Percentiles rank a stretch among this genome's conserved stretches.
phyloP scores from a whole-genome alignment of 2,888 invertebrate genomes.

The Rhagonycha lutea region DNA sequence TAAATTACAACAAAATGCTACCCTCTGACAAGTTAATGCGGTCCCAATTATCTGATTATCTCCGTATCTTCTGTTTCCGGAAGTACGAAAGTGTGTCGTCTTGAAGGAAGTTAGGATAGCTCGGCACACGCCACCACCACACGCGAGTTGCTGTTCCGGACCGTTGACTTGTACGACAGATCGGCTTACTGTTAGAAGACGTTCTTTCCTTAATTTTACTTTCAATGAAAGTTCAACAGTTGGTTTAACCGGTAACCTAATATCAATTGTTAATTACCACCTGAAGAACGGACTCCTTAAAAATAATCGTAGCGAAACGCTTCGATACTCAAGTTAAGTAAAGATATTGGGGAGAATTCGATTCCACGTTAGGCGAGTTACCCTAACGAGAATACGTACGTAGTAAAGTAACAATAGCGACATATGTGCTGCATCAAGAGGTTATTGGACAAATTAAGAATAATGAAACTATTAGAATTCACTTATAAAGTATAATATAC shows the following conservation, averaged over 20 bases:
- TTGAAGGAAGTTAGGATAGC: constrained; percentile 17
- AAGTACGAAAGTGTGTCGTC: constrained; percentile 26
- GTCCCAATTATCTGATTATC: constrained; percentile 20
- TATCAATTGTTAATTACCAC: constrained; percentile 20
- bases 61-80: constrained; percentile 24
- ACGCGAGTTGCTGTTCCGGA: constrained; percentile 34
- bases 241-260: constrained; percentile 44
- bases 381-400: background rate
- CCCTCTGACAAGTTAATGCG: constrained; percentile 17
- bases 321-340: background rate
- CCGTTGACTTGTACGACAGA: constrained; percentile 43
- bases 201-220: constrained; percentile 19
- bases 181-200: constrained; percentile 45
- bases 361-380: background rate
- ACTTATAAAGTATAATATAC: constrained; percentile 28
- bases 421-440: constrained; percentile 28
- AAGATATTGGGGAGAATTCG: background rate
- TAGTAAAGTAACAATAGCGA: constrained; percentile 17
- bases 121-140: constrained; percentile 30
- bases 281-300: constrained; percentile 8
- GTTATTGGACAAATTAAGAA: constrained; percentile 34
- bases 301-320: background rate
- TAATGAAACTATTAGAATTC: constrained; percentile 36
- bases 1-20: background rate
- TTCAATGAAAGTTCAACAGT: constrained; percentile 42